Conservation (phyloP, 2,888 invertebrate genomes). For the Scaptomyza tumidula region DNA sequence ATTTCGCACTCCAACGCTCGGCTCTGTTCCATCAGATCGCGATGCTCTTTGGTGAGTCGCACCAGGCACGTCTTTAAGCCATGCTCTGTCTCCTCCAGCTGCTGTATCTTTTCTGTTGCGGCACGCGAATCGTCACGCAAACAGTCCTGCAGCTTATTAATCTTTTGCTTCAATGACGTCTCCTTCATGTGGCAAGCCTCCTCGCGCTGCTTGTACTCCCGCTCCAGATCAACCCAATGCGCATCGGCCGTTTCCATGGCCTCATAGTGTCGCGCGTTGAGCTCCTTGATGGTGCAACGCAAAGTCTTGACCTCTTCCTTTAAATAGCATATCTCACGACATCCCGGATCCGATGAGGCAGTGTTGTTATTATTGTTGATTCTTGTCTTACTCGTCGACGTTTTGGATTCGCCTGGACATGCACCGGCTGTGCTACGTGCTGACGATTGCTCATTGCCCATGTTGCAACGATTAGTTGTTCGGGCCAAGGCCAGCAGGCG, state of each 20-base stretch:
- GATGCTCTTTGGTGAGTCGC: slow-evolving; percentile 86
- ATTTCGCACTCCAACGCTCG: slow-evolving; percentile 85
- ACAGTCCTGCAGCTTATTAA: slow-evolving; percentile 86
- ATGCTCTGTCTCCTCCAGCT: slow-evolving; percentile 87
- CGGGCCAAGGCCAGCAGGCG: slow-evolving; percentile 53
- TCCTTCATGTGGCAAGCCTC: slow-evolving; percentile 85
- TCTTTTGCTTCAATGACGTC: slow-evolving; percentile 86
- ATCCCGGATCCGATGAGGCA: slow-evolving; percentile 9
- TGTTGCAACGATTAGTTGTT: slow-evolving; percentile 15
- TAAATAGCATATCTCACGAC: slow-evolving; percentile 62
- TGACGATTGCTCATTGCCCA: slow-evolving; percentile 64
- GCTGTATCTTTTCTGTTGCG: slow-evolving; percentile 86
- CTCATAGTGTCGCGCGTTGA: slow-evolving; percentile 89
- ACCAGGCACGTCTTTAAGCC: slow-evolving; percentile 86
- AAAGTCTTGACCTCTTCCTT: slow-evolving; percentile 81
- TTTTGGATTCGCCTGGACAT: slow-evolving; percentile 3
- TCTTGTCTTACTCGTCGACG: background rate
- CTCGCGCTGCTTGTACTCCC: slow-evolving; percentile 87
- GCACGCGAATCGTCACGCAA: slow-evolving; percentile 85
- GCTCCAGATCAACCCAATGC: slow-evolving; percentile 89
- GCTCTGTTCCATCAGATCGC: slow-evolving; percentile 85
- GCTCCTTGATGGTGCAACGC: slow-evolving; percentile 85
- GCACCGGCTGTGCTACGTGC: slow-evolving; percentile 20
- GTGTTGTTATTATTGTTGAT: slow-evolving; percentile 1
- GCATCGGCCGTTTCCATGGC: slow-evolving; percentile 90